phyloP scores from a whole-genome alignment of 2,797 vertebrate genomes.

The Mormyrus proboscirostris region DNA sequence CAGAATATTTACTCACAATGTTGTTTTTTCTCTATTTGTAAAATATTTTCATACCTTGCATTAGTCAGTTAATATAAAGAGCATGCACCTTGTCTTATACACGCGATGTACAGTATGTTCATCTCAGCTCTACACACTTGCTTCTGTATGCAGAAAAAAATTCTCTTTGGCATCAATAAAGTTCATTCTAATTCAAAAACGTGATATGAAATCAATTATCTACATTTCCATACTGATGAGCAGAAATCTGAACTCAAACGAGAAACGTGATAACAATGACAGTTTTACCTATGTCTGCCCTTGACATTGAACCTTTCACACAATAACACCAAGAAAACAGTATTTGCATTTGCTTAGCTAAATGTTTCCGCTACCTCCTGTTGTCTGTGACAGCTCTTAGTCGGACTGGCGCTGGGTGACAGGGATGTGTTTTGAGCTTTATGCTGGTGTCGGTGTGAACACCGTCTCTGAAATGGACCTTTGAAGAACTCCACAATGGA shows the following conservation, averaged over 20 bases:
- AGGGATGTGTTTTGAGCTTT: neutral
- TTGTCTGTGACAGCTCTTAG: neutral
- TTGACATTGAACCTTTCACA: neutral
- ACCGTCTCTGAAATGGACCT: neutral
- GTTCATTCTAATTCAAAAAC: conserved; percentile 31
- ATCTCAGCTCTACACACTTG: conserved; percentile 33
- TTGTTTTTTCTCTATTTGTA: conserved; percentile 54
- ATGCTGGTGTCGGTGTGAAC: neutral
- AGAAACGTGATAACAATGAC: neutral
- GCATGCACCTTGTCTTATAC: neutral
- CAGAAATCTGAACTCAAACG: neutral
- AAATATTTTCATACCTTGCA: conserved; percentile 35
- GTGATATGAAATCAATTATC: neutral
- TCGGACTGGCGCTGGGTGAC: neutral
- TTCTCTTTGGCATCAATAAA: conserved; percentile 28
- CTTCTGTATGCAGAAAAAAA: conserved; percentile 19
- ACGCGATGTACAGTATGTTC: neutral
- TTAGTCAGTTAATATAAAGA: neutral
- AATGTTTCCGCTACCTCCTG: neutral
- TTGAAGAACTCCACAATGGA: neutral
- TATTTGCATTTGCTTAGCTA: conserved; percentile 55
- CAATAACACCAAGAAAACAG: conserved; percentile 17
- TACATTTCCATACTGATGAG: neutral
- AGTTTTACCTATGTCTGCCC: neutral
- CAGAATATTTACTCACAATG: conserved; percentile 54